Evolutionary conservation across 1,140 invertebrate species (phyloP).

Genomic region (Paraescarpia echinospica): DNA sequence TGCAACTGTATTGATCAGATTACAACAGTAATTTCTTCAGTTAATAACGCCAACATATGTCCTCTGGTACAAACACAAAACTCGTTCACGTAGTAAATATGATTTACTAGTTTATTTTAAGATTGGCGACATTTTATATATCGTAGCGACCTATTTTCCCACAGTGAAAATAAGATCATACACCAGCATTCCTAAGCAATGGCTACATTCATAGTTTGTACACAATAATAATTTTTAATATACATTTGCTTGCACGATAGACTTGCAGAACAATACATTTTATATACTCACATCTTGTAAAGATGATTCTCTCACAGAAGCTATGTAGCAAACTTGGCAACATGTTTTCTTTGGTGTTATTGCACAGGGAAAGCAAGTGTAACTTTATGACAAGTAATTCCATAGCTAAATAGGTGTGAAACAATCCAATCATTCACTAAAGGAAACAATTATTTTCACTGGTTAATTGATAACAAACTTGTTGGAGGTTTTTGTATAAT

Average conservation of each 20-base stretch:
- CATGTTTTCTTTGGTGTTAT: not conserved
- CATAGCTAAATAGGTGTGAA: not conserved
- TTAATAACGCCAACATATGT: too few relatives aligned
- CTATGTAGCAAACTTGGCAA: not conserved
- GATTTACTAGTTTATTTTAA: not conserved
- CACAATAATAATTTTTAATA: constrained; percentile 2
- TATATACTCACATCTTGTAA: not conserved
- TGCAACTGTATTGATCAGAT: too few relatives aligned
- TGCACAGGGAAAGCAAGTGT: not conserved
- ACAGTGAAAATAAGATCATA: not conserved
- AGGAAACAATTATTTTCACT: not conserved
- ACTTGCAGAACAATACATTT: not conserved
- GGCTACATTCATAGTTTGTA: not conserved
- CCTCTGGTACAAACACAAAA: too few relatives aligned
- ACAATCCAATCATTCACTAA: not conserved
- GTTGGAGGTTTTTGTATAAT: not conserved
- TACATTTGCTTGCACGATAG: not conserved
- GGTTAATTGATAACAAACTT: not conserved
- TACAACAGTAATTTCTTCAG: too few relatives aligned
- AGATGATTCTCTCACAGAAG: not conserved
- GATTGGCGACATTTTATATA: not conserved
- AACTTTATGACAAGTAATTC: not conserved
- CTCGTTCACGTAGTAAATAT: not conserved
- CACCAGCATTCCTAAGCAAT: not conserved
- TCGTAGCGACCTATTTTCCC: not conserved